Conservation (phyloP, 2,888 invertebrate species). For the Mythimna lalbum region DNA sequence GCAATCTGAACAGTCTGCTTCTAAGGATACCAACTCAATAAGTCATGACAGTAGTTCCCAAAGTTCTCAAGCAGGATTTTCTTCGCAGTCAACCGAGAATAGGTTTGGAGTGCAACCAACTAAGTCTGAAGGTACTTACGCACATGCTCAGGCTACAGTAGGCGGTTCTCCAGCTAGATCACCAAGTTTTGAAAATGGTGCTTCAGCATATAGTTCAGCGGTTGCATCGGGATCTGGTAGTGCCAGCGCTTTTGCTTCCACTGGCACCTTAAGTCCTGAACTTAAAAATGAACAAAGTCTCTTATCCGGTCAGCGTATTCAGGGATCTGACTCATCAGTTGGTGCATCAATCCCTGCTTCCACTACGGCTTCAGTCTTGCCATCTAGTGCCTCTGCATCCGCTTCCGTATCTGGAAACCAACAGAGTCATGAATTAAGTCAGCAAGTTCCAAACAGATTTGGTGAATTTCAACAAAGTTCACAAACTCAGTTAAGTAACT, state of each 20-base stretch:
- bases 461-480: conserved; percentile 27
- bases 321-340: conserved; percentile 24
- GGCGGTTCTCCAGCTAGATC: conserved; percentile 18
- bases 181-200: conserved; percentile 4
- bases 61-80: conserved; percentile 9
- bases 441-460: conserved; percentile 39
- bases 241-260: conserved; percentile 59
- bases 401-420: conserved; percentile 20
- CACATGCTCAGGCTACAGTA: conserved; percentile 15
- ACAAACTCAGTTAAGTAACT: conserved; percentile 11
- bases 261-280: conserved; percentile 55
- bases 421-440: conserved; percentile 9
- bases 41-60: conserved; percentile 11
- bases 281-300: conserved; percentile 67
- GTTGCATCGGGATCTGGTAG: conserved; percentile 47
- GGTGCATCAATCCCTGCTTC: conserved; percentile 26
- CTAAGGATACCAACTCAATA: conserved; percentile 29
- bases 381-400: conserved; percentile 33
- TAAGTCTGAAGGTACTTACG: conserved; percentile 41
- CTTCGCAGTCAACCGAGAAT: conserved; percentile 35
- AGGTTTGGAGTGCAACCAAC: conserved; percentile 50
- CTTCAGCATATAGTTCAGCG: conserved; percentile 51
- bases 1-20: conserved; percentile 26
- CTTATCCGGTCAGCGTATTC: background rate
- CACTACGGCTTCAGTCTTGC: conserved; percentile 21